Base-by-base conservation (phyloP, 2,113 vertebrate species). In the Ondatra zibethicus region DNA sequence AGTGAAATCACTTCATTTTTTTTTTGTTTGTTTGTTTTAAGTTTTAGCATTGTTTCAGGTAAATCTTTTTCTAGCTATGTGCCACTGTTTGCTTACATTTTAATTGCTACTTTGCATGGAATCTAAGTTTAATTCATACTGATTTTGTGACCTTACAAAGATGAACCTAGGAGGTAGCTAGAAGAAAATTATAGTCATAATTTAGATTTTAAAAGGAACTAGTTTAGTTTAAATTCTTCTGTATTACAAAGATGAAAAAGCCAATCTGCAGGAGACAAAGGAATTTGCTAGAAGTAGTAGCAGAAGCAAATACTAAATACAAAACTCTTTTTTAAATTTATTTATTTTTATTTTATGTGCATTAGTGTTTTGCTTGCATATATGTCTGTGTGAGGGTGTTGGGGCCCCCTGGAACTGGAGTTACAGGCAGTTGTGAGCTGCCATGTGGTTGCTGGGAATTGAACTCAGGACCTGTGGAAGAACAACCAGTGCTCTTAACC, bases 61-160 rank as follows among this genome's bases (percentile, higher is more conserved):
- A 55, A 81, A 70, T 8, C 31, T 31, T 31, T 7, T 88, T 94
- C n/a, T 36, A 81, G 11, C 23, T 95, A 88, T 80, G 36, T 94
- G 50, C 17, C 58, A 72, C 29, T 90, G 5, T 9, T 42, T 81
- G 13, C 76, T 88, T 92, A 88, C 19, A 73, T 88, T 96, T 94
- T 82, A 93, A 68, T 89, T 85, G 77, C 14, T 55, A 61, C 16
- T 50, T 31, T 11, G 16, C 10, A 47, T 27, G 63, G 42, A 47
- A 66, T 47, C 42, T 86, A 86, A 47, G 84, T 47, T 66, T 86
- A 66, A 65, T 65, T 85, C 27, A 50, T 77, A 89, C 9, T 86
- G 21, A 72, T 93, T 88, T 50, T 96, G 1, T 96, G 75, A 5
- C 55, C 93, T 92, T 95, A 91, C 63, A 82, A 73, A 92, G 81